A percentile compares a stretch with the other conserved stretches of the same genome.
These are phyloP conservation scores for Oconnorella tubifera DNA, from an alignment of 2,888 invertebrate species.

Conservation along the genomic window DNA sequence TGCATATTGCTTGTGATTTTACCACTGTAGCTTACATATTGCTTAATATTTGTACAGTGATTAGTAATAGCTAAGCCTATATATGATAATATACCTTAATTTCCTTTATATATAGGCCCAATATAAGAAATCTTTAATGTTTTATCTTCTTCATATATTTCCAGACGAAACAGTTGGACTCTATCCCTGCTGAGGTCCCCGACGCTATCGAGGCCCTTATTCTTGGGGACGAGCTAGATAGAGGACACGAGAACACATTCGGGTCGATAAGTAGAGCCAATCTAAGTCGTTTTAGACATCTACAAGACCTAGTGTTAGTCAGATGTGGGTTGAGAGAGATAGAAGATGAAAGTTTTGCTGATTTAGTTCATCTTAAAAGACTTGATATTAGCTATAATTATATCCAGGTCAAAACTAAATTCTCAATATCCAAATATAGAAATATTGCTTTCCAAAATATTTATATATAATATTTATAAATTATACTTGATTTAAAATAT, in stretches of 20 bases:
- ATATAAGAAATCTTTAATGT: too few species aligned
- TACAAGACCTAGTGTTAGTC: slow-evolving; percentile 31
- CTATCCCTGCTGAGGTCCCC: slow-evolving; percentile 27
- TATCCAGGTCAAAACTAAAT: slow-evolving; percentile 23
- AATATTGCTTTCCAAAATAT: too few species aligned
- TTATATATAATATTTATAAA: too few species aligned
- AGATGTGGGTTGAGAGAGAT: slow-evolving; percentile 35
- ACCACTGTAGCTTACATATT: too few species aligned
- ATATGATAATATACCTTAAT: too few species aligned
- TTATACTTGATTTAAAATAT: too few species aligned
- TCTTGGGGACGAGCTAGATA: slow-evolving; percentile 28
- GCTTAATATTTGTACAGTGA: too few species aligned
- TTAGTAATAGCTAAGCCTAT: too few species aligned
- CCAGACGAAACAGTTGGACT: neutral
- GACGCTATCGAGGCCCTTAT: slow-evolving; percentile 21
- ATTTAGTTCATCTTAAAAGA: slow-evolving; percentile 24
- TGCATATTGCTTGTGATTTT: too few species aligned
- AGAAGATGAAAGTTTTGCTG: slow-evolving; percentile 28
- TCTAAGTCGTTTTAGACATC: slow-evolving; percentile 27
- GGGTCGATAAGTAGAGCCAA: slow-evolving; percentile 24
- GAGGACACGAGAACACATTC: slow-evolving; percentile 29
- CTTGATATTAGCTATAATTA: slow-evolving; percentile 34
- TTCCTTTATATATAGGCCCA: too few species aligned
- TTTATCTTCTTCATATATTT: too few species aligned
- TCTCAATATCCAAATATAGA: too few species aligned